These are phyloP conservation scores for Styela plicata DNA, from an alignment of 23 tunicate genomes.

Conservation along the genomic window DNA sequence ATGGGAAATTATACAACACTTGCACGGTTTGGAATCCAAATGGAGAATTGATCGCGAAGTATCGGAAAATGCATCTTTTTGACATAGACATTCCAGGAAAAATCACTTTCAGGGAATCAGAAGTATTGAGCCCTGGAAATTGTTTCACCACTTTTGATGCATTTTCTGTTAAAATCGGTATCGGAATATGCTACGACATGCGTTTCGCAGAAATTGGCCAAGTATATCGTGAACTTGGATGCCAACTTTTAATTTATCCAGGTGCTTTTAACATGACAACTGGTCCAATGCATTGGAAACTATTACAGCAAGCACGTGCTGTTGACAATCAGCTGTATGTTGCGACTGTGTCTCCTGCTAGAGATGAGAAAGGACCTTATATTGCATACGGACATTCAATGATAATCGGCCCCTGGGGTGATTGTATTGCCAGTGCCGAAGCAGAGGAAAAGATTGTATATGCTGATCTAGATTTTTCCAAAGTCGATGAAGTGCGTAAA, in stretches of 20 bases:
- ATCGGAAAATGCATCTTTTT: slow-evolving; percentile 91
- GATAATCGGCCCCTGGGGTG: slow-evolving; percentile 90
- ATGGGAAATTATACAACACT: slow-evolving; percentile 76
- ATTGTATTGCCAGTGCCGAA: slow-evolving; percentile 57
- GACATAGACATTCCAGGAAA: slow-evolving; percentile 98
- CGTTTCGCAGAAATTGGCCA: slow-evolving; percentile 91
- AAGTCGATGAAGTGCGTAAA: slow-evolving; percentile 52
- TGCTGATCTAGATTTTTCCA: slow-evolving; percentile 57
- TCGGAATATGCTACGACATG: slow-evolving; percentile 94
- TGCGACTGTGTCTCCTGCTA: slow-evolving; percentile 83
- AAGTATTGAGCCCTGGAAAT: slow-evolving; percentile 81
- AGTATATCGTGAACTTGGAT: slow-evolving; percentile 68
- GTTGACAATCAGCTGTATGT: slow-evolving; percentile 87
- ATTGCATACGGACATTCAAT: slow-evolving; percentile 88
- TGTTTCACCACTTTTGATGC: slow-evolving; percentile 42
- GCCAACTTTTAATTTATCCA: slow-evolving; percentile 83
- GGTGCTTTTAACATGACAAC: slow-evolving; percentile 99
- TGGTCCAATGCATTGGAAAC: slow-evolving; percentile 92
- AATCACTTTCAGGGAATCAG: slow-evolving; percentile 85
- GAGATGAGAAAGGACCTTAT: slow-evolving; percentile 79
- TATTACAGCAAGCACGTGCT: slow-evolving; percentile 82
- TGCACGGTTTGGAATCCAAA: slow-evolving; percentile 81
- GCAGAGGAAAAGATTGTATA: slow-evolving; percentile 61
- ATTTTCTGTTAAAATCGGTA: slow-evolving; percentile 60
- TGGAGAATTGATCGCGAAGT: slow-evolving; percentile 87